These are phyloP conservation scores for Sebastes schlegelii DNA, from an alignment of 2,113 vertebrate genomes.

Conservation along the genomic window DNA sequence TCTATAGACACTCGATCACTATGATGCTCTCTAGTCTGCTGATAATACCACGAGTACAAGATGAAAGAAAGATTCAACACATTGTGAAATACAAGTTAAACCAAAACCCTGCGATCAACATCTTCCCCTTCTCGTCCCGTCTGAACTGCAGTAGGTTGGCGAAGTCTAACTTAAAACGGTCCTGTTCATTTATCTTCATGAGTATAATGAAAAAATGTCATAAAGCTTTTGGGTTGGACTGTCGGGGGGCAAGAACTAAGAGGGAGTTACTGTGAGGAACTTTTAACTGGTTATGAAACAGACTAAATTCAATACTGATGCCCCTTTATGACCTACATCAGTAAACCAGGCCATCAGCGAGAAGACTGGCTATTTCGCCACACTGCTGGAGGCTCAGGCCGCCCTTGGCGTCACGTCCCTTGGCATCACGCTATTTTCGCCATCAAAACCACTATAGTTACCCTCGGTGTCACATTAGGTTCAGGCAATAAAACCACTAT, in stretches of 20 bases:
- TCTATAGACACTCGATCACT: not conserved
- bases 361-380: no score
- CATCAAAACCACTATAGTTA: no score
- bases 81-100: not conserved
- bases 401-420: no score
- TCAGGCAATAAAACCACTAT: no score
- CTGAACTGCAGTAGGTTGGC: not conserved
- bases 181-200: not conserved
- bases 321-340: no score
- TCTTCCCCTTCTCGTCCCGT: not conserved
- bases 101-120: not conserved
- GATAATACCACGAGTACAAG: not conserved
- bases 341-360: no score
- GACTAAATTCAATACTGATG: no score
- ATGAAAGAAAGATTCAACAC: not conserved
- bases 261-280: not conserved
- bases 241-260: not conserved
- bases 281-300: no score
- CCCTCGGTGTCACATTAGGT: no score
- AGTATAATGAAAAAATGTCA: slow-evolving; percentile 10
- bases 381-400: no score
- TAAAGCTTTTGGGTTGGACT: not conserved
- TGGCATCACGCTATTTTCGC: no score
- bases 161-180: not conserved
- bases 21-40: not conserved